These are phyloP conservation scores for Hybos culiciformis DNA, from an alignment of 2,888 invertebrate genomes.

Conservation along the genomic window DNA sequence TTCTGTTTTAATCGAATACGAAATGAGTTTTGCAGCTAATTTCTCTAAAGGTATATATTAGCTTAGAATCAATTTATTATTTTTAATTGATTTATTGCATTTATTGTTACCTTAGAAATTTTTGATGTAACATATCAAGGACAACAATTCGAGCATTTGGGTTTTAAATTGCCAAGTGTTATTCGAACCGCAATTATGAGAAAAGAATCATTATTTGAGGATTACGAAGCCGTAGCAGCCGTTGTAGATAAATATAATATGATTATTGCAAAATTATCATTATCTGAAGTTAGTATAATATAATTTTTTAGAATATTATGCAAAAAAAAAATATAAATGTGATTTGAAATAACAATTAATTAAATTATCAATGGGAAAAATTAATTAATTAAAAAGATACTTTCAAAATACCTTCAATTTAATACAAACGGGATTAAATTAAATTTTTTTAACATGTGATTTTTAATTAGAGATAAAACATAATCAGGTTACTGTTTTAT, in stretches of 20 bases:
- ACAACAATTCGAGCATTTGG: constrained; percentile 58
- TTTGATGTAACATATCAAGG: constrained; percentile 58
- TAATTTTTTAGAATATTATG: neutral
- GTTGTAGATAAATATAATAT: constrained; percentile 52
- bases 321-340: too few relatives aligned
- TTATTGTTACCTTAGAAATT: constrained; percentile 32
- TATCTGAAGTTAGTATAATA: constrained; percentile 46
- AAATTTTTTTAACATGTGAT: too few relatives aligned
- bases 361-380: too few relatives aligned
- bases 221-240: constrained; percentile 45
- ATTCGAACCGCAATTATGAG: constrained; percentile 41
- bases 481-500: too few relatives aligned
- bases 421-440: too few relatives aligned
- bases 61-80: neutral
- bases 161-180: constrained; percentile 41
- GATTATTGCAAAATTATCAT: constrained; percentile 48
- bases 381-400: too few relatives aligned
- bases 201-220: constrained; percentile 42
- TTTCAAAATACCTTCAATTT: too few relatives aligned
- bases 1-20: constrained; percentile 51
- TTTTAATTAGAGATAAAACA: too few relatives aligned
- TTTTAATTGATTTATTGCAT: neutral
- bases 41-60: constrained; percentile 33
- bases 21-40: constrained; percentile 51
- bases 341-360: too few relatives aligned